Base-by-base conservation (phyloP, 2,888 invertebrate species). In the Limenitis camilla region DNA sequence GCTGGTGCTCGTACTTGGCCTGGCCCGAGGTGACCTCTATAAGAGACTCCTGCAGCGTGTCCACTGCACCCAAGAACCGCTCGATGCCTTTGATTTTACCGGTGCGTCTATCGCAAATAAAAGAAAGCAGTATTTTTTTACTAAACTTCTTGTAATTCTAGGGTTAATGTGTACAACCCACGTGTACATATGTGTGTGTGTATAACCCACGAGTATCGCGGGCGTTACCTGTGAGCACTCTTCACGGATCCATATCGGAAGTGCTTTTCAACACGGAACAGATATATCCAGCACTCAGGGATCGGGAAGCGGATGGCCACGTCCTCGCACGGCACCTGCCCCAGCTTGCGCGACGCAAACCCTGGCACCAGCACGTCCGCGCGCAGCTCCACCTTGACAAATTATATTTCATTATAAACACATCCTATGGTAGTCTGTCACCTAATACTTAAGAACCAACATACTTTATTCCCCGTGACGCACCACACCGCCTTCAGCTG, bases 1-100 rank as follows among this genome's bases (percentile, higher is more conserved):
- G 98, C 74, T 98, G 96, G 87, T 99, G 98, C 83, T 99, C 99
- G 83, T 99, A 99, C 87, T 99, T 99, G 52, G 99, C 99, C 78
- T 96, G 92, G 43, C 97, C 98, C 0, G 97, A 97, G 8, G 98
- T 98, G 6, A 96, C 96, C 81, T 98, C 98, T 76, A 98, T 97
- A 29, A 98, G 88, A 44, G 96, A 96, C 68, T 95, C 94, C 74
- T 97, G 96, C 61, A 96, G 86, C 8, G 94, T 93, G 70, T 97
- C 97, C 62, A 97, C 94, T 2, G 97, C 93, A 19, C 98, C 97
- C 68, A 97, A 88, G 72, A 97, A 94, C 53, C 97, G 88, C 76
- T 97, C 97, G 64, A 97, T 95, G 52, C 97, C 97, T 77, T 96
- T 96, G 61, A 96, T 94, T 82, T 96, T 96, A 30, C 96, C 96